Percentiles rank a stretch among this genome's conserved stretches.
phyloP scores from a whole-genome alignment of 92 coral and sea anemone species.

The Palythoa heliodiscus region DNA sequence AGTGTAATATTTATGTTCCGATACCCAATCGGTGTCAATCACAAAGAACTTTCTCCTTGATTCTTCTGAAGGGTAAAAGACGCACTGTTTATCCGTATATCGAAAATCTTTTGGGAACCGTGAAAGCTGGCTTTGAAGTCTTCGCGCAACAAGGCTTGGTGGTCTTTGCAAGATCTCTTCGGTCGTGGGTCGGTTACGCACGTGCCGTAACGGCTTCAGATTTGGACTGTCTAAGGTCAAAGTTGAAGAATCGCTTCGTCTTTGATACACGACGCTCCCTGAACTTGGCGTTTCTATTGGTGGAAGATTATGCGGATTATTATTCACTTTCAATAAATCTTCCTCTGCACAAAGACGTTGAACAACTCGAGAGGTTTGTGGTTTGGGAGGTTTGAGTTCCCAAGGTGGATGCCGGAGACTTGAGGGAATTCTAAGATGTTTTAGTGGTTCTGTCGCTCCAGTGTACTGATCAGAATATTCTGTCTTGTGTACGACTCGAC shows the following conservation, averaged over 20 bases:
- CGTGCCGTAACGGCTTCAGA: constrained; percentile 46
- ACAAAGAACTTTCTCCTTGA: constrained; percentile 72
- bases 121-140: constrained; percentile 76
- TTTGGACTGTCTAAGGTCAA: constrained; percentile 41
- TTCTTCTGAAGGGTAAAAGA: constrained; percentile 78
- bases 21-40: constrained; percentile 85
- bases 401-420: constrained; percentile 66
- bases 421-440: constrained; percentile 61
- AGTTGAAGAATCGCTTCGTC: constrained; percentile 29
- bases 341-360: constrained; percentile 53
- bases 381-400: constrained; percentile 60
- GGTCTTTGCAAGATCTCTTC: constrained; percentile 69
- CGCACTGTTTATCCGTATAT: constrained; percentile 81
- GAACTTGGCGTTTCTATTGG: constrained; percentile 39
- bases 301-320: constrained; percentile 73
- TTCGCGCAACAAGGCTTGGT: constrained; percentile 73
- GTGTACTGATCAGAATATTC: constrained; percentile 72
- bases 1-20: constrained; percentile 59
- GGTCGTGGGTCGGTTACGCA: constrained; percentile 60
- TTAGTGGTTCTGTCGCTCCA: constrained; percentile 63
- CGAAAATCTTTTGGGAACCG: constrained; percentile 82
- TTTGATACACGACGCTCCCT: constrained; percentile 21
- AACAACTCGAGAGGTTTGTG: constrained; percentile 64
- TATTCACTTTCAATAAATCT: constrained; percentile 21
- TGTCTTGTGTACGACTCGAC: constrained; percentile 63